Conservation (phyloP, 1,140 invertebrate species). For the Pseudomyrmex flavicornis region DNA sequence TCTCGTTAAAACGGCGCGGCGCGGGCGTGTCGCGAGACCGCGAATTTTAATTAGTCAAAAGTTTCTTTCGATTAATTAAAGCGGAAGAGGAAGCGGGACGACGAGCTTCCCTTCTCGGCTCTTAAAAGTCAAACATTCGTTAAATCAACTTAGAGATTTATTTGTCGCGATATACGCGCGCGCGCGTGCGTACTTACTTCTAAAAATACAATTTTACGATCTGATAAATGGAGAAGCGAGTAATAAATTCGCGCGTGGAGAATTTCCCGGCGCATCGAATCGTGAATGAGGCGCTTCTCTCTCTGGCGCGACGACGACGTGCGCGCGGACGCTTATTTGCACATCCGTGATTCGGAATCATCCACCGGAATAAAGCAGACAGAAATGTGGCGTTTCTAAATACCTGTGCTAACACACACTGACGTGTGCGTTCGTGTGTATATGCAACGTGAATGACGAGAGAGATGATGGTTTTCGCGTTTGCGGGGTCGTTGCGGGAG, state of each 20-base stretch:
- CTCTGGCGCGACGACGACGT: too few relatives aligned
- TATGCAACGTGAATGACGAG: slow-evolving; percentile 2
- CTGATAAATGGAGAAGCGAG: not conserved
- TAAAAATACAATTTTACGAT: not conserved
- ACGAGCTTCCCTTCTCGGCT: too few relatives aligned
- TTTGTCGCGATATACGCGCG: too few relatives aligned
- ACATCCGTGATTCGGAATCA: not conserved
- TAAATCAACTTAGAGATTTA: too few relatives aligned
- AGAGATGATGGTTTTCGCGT: too few relatives aligned
- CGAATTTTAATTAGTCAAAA: not conserved
- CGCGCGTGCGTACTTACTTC: too few relatives aligned
- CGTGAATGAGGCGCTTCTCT: not conserved
- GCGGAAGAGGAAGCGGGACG: not conserved
- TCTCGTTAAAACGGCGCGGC: too few relatives aligned
- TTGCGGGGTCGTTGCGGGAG: not conserved
- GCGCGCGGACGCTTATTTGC: slow-evolving; percentile 7
- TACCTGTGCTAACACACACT: not conserved
- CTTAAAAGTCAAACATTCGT: too few relatives aligned
- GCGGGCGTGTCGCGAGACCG: too few relatives aligned
- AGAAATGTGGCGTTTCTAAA: not conserved
- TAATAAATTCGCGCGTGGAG: not conserved
- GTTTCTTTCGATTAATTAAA: not conserved
- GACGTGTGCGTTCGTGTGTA: not conserved
- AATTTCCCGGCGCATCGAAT: not conserved
- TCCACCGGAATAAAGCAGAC: slow-evolving; percentile 17